A percentile compares a stretch with the other conserved stretches of the same genome.
Conservation (phyloP, 2,113 vertebrate species). For the Henicopernis longicauda region DNA sequence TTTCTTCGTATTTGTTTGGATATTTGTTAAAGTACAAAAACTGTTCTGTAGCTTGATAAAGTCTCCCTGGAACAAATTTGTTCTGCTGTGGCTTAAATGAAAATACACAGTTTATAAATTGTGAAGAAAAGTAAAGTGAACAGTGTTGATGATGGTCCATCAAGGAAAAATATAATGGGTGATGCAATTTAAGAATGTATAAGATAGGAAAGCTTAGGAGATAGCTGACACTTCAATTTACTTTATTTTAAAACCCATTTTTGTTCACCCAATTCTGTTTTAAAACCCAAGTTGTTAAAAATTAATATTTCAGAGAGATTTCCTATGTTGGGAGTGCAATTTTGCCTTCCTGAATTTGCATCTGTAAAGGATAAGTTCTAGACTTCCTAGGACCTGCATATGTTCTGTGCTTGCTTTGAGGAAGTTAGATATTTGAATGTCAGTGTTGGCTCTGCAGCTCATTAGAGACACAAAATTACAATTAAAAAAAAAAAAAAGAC, state of each 20-base stretch:
- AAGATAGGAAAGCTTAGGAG: neutral
- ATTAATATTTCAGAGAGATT: neutral
- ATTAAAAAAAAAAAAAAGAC: neutral
- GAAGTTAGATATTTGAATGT: neutral
- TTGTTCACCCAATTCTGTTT: neutral
- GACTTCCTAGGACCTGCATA: neutral
- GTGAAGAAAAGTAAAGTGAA: neutral
- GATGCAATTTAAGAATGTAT: neutral
- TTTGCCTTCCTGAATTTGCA: neutral
- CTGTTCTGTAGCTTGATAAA: neutral
- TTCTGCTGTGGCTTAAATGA: neutral
- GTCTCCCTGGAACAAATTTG: neutral
- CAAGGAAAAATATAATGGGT: neutral
- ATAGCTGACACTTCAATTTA: neutral
- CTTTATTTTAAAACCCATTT: neutral
- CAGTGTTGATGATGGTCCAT: neutral
- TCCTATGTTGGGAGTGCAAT: neutral
- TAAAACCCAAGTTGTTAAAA: neutral
- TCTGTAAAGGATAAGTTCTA: neutral
- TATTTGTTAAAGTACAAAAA: neutral
- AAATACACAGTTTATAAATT: neutral
- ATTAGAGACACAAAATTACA: neutral
- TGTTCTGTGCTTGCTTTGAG: neutral
- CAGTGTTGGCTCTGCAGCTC: neutral
- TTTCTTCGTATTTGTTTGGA: neutral